Percentiles rank a stretch among this genome's conserved stretches.
Conservation (phyloP, 2,888 invertebrate genomes). For the Callyntrura guangdongensis region DNA sequence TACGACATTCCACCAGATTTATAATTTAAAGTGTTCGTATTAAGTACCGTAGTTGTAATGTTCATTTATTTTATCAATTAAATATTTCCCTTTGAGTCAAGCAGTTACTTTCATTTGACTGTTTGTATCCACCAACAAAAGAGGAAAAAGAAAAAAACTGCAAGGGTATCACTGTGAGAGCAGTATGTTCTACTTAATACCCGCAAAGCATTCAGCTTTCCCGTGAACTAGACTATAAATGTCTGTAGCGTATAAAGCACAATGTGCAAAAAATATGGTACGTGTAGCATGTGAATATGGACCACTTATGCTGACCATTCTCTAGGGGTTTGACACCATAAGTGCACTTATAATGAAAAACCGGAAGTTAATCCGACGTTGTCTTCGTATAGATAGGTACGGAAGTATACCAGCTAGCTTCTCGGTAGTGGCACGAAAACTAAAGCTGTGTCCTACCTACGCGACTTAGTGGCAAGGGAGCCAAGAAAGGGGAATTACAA, state of each 20-base stretch:
- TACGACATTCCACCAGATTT: no score
- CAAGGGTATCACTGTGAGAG: no score
- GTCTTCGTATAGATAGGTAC: slow-evolving; percentile 5
- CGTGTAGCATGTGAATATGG: neutral
- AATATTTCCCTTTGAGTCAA: no score
- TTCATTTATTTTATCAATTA: no score
- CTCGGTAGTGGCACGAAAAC: neutral
- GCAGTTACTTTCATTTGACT: no score
- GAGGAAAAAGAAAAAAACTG: no score
- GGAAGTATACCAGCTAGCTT: neutral
- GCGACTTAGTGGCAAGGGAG: neutral
- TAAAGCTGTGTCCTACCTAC: neutral
- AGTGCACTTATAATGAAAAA: slow-evolving; percentile 26
- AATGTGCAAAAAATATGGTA: neutral
- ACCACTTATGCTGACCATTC: neutral
- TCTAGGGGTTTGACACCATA: neutral
- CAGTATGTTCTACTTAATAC: neutral
- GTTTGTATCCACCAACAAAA: no score
- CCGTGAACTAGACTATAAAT: neutral
- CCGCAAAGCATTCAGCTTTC: neutral
- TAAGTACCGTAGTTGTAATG: no score
- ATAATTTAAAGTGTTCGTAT: no score
- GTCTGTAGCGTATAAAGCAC: neutral
- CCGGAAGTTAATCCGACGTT: slow-evolving; percentile 68
- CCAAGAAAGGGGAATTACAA: neutral